Conservation (phyloP, 1,140 invertebrate species). For the Drosophila jambulina region DNA sequence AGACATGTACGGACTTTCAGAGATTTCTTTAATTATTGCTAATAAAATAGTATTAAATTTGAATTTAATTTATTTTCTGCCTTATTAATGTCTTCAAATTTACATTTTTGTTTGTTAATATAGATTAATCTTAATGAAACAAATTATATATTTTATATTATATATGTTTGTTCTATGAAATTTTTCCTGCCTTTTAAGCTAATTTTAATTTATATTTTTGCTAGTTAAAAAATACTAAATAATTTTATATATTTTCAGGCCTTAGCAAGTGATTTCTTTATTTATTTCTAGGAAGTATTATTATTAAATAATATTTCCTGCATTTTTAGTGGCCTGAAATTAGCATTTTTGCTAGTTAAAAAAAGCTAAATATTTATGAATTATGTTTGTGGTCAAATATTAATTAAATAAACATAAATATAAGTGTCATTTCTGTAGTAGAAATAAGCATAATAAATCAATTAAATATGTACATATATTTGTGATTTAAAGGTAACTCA, state of each 20-base stretch:
- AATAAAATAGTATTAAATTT: too few relatives aligned
- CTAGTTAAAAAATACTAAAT: too few relatives aligned
- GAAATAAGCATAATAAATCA: background rate
- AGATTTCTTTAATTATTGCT: background rate
- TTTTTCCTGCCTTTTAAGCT: too few relatives aligned
- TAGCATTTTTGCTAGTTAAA: too few relatives aligned
- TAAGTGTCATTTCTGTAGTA: background rate
- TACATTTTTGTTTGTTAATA: too few relatives aligned
- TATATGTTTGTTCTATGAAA: too few relatives aligned
- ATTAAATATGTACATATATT: background rate
- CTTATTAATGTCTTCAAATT: too few relatives aligned
- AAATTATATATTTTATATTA: too few relatives aligned
- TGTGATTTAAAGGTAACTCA: background rate
- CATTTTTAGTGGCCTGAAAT: background rate
- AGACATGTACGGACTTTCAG: background rate
- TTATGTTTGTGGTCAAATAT: background rate
- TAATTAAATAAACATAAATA: constrained; percentile 1
- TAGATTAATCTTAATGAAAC: too few relatives aligned
- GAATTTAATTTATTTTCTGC: too few relatives aligned
- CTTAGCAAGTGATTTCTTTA: background rate
- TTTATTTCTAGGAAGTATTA: background rate
- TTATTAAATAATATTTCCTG: background rate
- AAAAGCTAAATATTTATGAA: background rate
- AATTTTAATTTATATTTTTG: too few relatives aligned
- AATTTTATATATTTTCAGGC: too few relatives aligned